A percentile compares a stretch with the other conserved stretches of the same genome.
phyloP scores from a whole-genome alignment of 2,113 vertebrate species.

The Podiceps cristatus region DNA sequence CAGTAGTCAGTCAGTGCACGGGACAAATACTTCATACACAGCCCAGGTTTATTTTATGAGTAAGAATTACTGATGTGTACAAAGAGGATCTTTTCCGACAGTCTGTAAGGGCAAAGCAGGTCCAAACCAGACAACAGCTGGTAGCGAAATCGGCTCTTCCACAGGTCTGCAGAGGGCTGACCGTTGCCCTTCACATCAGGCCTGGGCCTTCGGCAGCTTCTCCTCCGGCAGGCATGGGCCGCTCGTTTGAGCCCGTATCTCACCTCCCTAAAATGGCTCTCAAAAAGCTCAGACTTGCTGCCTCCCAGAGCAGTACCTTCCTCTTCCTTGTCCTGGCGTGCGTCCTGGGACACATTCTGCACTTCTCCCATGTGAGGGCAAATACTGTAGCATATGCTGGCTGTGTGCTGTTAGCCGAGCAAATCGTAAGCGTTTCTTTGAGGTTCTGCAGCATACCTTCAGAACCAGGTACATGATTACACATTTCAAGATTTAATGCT shows the following conservation, averaged over 20 bases:
- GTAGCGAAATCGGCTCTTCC: rapidly evolving
- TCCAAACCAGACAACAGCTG: background rate
- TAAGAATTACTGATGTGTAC: background rate
- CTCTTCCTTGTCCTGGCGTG: background rate
- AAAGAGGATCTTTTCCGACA: background rate
- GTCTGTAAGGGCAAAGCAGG: background rate
- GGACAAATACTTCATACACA: background rate
- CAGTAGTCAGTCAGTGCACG: background rate
- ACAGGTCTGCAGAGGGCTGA: rapidly evolving
- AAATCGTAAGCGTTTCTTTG: background rate
- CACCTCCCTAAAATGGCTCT: background rate
- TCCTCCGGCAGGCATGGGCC: rapidly evolving
- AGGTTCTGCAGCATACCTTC: background rate
- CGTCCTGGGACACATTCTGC: background rate
- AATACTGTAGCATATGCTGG: background rate
- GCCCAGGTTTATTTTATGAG: background rate
- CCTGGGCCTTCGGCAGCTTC: background rate
- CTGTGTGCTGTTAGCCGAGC: background rate
- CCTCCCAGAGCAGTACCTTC: background rate
- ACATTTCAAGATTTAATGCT: background rate
- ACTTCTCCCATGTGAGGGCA: background rate
- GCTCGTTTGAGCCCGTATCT: background rate
- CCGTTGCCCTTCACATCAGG: background rate
- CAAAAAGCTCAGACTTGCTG: background rate
- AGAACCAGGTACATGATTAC: background rate